These are phyloP conservation scores for Triops cancriformis DNA, from an alignment of 1,140 invertebrate genomes.

Conservation along the genomic window DNA sequence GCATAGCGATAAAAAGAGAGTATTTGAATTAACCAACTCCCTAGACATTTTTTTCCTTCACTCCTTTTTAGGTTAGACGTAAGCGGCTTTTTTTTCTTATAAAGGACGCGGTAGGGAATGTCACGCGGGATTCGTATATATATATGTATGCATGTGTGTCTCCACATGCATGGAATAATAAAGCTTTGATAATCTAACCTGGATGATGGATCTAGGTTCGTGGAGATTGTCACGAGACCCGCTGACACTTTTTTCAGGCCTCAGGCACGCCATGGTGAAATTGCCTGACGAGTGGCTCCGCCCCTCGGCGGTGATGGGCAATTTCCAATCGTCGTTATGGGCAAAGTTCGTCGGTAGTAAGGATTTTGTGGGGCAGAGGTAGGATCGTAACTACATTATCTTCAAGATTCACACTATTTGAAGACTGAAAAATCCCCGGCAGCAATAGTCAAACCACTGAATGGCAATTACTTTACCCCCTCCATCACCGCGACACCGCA, in stretches of 20 bases:
- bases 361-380: too few species aligned
- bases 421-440: too few species aligned
- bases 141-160: not conserved
- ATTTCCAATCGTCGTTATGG: too few species aligned
- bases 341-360: too few species aligned
- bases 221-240: not conserved
- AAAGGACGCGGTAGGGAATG: not conserved
- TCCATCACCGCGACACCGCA: too few species aligned
- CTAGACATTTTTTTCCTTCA: not conserved
- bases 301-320: too few species aligned
- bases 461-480: too few species aligned
- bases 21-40: not conserved
- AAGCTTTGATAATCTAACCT: not conserved
- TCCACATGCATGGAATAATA: not conserved
- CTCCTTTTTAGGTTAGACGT: too few species aligned
- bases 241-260: slow-evolving; percentile 1
- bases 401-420: too few species aligned
- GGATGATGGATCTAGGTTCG: not conserved
- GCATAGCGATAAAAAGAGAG: too few species aligned
- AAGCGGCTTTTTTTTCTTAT: not conserved
- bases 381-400: too few species aligned
- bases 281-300: not conserved
- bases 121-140: not conserved
- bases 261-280: not conserved
- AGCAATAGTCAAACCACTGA: too few species aligned